Conservation (phyloP, 1,140 invertebrate species). For the Danaus plexippus region DNA sequence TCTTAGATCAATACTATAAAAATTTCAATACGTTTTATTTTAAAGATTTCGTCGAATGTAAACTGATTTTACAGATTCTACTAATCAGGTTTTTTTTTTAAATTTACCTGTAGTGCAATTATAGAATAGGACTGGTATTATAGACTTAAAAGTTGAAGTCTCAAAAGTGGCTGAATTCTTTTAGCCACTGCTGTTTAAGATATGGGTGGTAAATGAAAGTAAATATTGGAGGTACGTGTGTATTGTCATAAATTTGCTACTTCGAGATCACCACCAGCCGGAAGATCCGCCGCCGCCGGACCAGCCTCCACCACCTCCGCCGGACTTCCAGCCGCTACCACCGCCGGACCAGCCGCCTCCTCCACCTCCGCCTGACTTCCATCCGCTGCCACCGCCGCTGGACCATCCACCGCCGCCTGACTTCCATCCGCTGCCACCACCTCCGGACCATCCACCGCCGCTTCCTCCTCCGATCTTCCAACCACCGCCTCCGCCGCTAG, state of each 20-base stretch:
- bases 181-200: too few relatives aligned
- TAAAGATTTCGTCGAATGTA: too few relatives aligned
- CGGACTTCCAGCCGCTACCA: constrained; percentile 21
- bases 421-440: constrained; percentile 25
- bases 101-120: too few relatives aligned
- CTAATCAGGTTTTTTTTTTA: too few relatives aligned
- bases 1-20: too few relatives aligned
- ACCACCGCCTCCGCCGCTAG: constrained; percentile 25
- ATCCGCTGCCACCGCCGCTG: constrained; percentile 18
- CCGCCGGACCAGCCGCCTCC: constrained; percentile 9
- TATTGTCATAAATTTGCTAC: constrained; percentile 32
- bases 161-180: too few relatives aligned
- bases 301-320: constrained; percentile 23
- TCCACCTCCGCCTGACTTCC: constrained; percentile 5
- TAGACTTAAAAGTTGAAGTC: too few relatives aligned
- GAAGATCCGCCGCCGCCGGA: constrained; percentile 31
- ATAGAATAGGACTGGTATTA: too few relatives aligned
- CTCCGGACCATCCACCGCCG: constrained; percentile 28
- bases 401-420: constrained; percentile 17
- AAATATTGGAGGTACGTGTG: constrained; percentile 31
- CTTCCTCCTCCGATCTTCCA: constrained; percentile 25
- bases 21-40: too few relatives aligned
- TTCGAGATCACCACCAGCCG: constrained; percentile 48
- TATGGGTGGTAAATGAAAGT: neutral
- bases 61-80: too few relatives aligned